These are phyloP conservation scores for Anoplolepis gracilipes DNA, from an alignment of 1,140 invertebrate species.

Conservation along the genomic window DNA sequence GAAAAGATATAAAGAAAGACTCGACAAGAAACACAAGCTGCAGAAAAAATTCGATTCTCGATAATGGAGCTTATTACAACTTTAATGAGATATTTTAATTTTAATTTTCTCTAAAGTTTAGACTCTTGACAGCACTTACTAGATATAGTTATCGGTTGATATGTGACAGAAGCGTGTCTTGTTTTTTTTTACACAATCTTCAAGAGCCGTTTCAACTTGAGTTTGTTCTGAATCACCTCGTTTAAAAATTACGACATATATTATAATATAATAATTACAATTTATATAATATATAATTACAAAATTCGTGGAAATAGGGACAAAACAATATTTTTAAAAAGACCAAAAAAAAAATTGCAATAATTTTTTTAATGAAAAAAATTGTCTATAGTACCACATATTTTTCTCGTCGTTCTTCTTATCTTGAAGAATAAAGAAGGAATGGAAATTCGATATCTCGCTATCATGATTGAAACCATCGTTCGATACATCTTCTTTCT, in stretches of 20 bases:
- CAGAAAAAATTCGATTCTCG: background rate
- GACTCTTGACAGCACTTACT: background rate
- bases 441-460: background rate
- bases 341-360: background rate
- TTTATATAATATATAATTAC: too few species aligned
- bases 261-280: too few species aligned
- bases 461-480: background rate
- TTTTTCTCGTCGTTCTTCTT: background rate
- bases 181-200: background rate
- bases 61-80: background rate
- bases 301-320: too few species aligned
- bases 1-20: background rate
- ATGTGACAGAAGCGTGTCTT: constrained; percentile 14
- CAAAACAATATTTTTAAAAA: background rate
- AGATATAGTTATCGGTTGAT: background rate
- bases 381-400: background rate
- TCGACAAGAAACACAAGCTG: background rate
- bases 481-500: background rate
- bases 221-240: background rate
- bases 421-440: background rate
- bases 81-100: background rate
- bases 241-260: background rate
- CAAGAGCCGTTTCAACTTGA: background rate
- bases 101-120: background rate
- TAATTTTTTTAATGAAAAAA: background rate